Conservation (phyloP, 2,113 vertebrate species). For the Siphamia tubifer region DNA sequence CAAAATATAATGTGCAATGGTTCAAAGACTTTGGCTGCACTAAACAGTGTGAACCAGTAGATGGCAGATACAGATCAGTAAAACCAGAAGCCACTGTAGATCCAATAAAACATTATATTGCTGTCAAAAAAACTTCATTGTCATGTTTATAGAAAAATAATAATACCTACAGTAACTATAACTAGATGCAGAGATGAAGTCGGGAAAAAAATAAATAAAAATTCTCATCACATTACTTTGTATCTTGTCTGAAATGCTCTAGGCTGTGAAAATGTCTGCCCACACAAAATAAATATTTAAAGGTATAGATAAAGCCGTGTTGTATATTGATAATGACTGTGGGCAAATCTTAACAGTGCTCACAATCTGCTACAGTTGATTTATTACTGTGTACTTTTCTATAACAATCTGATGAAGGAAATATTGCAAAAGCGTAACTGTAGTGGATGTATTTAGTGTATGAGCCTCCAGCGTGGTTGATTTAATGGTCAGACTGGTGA, state of each 20-base stretch:
- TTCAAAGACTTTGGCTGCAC: conserved; percentile 11
- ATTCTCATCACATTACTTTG: neutral
- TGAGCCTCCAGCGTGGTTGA: neutral
- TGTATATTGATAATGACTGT: conserved; percentile 1
- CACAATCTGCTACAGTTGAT: no score
- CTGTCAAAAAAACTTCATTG: no score
- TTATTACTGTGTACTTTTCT: neutral
- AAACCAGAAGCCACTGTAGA: neutral
- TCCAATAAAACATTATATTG: neutral
- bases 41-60: conserved; percentile 42
- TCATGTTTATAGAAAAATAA: no score
- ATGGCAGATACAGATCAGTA: conserved; percentile 45
- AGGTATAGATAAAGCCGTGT: neutral
- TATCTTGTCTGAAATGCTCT: neutral
- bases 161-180: no score
- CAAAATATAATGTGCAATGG: neutral
- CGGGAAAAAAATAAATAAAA: neutral
- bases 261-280: neutral
- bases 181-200: neutral
- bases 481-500: neutral
- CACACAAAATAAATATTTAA: neutral
- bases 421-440: neutral
- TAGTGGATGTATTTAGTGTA: neutral
- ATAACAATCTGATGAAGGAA: neutral
- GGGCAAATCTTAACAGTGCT: neutral